phyloP scores from a whole-genome alignment of 2,113 vertebrate species.

The Heterotilapia buettikoferi region DNA sequence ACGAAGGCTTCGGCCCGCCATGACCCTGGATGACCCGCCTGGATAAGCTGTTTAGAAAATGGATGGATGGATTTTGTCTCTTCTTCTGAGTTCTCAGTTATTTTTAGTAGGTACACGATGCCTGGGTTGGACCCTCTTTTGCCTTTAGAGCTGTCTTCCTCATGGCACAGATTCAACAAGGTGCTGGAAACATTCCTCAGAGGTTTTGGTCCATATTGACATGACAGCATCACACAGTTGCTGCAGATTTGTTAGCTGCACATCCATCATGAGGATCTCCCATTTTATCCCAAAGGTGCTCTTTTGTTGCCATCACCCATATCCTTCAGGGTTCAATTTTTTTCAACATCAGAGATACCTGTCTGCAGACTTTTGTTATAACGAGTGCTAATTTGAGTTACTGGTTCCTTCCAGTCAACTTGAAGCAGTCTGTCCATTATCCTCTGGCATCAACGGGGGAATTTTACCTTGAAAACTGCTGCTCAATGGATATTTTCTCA shows the following conservation, averaged over 20 bases:
- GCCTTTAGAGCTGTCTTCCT: background rate
- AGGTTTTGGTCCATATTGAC: background rate
- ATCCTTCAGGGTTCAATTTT: background rate
- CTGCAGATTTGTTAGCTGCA: background rate
- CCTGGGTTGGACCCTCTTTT: background rate
- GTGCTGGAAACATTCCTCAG: background rate
- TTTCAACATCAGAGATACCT: background rate
- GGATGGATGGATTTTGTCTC: background rate
- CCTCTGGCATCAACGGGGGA: background rate
- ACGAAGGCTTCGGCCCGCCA: background rate
- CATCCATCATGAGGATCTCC: background rate
- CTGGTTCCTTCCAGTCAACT: background rate
- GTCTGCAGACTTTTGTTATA: background rate
- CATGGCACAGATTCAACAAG: background rate
- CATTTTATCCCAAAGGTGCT: background rate
- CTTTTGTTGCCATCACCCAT: background rate
- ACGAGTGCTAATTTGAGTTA: background rate
- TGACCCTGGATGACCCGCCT: background rate
- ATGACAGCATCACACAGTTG: background rate
- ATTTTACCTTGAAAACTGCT: background rate
- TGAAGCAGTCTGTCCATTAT: background rate
- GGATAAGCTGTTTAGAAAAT: background rate
- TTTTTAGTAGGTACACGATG: background rate
- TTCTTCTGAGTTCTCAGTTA: background rate
- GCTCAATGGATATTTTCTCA: background rate